Percentiles rank a stretch among this genome's conserved stretches.
Evolutionary conservation across 2,888 invertebrate species (phyloP).

Genomic region (Schizotus pectinicornis): DNA sequence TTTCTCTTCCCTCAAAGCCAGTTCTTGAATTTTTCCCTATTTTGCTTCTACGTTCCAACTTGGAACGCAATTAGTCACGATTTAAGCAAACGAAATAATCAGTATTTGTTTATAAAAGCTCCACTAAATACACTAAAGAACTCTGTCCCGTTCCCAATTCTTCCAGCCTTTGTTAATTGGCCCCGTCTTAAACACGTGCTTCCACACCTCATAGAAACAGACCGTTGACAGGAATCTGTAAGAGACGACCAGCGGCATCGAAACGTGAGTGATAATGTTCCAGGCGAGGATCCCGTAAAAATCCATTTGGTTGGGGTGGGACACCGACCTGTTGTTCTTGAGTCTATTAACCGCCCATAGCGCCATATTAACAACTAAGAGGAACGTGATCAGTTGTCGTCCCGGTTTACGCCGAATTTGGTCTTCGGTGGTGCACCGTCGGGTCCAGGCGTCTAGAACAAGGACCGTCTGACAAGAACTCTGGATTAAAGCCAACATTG

Average conservation of each 20-base stretch:
- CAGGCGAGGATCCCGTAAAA: conserved; percentile 87
- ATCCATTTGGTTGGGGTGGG: conserved; percentile 78
- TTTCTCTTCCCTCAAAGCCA: too few relatives aligned
- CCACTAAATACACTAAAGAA: too few relatives aligned
- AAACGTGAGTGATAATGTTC: conserved; percentile 87
- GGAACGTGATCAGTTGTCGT: conserved; percentile 81
- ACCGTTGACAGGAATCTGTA: conserved; percentile 89
- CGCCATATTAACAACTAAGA: conserved; percentile 79
- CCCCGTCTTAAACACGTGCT: conserved; percentile 79
- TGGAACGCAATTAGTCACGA: too few relatives aligned
- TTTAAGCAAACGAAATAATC: too few relatives aligned
- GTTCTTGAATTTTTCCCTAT: too few relatives aligned
- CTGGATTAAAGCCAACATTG: conserved; percentile 75
- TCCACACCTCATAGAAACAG: conserved; percentile 90
- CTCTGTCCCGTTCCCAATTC: background rate
- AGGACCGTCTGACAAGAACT: conserved; percentile 78
- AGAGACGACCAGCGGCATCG: conserved; percentile 85
- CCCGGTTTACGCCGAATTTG: conserved; percentile 78
- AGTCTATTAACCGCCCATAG: conserved; percentile 84
- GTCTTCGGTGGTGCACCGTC: conserved; percentile 71
- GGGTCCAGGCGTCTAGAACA: conserved; percentile 74
- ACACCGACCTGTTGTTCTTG: conserved; percentile 79
- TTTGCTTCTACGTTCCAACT: too few relatives aligned
- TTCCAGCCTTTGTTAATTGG: conserved; percentile 30
- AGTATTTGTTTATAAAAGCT: too few relatives aligned